Evolutionary conservation across 2,797 vertebrate genomes (phyloP).

Genomic region (Lutjanus campechanus): DNA sequence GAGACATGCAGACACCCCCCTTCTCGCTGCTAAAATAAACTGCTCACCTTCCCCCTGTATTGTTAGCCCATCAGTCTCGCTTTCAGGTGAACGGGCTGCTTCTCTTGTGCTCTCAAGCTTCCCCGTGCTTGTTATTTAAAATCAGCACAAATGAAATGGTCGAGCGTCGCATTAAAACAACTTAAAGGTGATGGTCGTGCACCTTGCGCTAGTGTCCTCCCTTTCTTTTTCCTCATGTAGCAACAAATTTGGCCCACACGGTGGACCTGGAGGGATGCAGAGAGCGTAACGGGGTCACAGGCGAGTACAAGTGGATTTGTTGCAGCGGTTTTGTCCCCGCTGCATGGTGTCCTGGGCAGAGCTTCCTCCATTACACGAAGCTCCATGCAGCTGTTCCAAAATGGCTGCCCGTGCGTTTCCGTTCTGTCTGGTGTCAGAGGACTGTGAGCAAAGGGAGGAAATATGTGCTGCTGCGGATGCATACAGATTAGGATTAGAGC

Average conservation of each 20-base stretch:
- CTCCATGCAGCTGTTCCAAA: constrained; percentile 83
- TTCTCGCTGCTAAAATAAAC: constrained; percentile 73
- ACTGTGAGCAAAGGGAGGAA: constrained; percentile 58
- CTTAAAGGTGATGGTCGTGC: constrained; percentile 7
- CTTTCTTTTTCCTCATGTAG: constrained; percentile 1
- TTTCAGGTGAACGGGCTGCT: constrained; percentile 70
- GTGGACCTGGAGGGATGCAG: constrained; percentile 7
- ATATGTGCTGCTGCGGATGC: constrained; percentile 65
- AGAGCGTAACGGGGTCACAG: constrained; percentile 4
- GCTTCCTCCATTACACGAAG: constrained; percentile 84
- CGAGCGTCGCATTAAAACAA: background rate
- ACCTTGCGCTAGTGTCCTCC: background rate
- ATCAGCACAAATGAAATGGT: constrained; percentile 47
- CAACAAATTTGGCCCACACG: background rate
- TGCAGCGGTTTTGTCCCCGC: constrained; percentile 39
- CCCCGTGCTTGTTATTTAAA: constrained; percentile 41
- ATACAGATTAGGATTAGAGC: constrained; percentile 86
- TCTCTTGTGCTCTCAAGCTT: constrained; percentile 32
- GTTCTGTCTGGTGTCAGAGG: constrained; percentile 69
- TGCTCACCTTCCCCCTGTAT: constrained; percentile 75
- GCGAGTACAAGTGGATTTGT: constrained; percentile 40
- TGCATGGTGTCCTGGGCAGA: constrained; percentile 57
- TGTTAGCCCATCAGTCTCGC: constrained; percentile 62
- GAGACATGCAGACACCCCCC: constrained; percentile 70
- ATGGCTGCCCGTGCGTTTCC: constrained; percentile 81